Evolutionary conservation across 1,140 invertebrate species (phyloP).

Genomic region (Zaprionus tsacasi): DNA sequence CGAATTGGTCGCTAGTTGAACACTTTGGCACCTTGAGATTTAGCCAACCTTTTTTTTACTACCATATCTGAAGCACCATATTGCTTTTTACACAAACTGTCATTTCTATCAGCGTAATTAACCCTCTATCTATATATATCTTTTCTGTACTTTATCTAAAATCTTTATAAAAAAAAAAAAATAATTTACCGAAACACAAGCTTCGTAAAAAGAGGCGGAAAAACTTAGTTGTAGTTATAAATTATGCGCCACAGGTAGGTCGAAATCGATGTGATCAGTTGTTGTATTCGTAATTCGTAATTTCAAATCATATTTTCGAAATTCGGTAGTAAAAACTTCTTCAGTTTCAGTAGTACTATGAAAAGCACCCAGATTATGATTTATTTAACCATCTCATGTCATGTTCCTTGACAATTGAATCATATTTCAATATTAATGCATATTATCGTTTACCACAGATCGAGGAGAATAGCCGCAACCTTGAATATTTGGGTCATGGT

Average conservation of each 20-base stretch:
- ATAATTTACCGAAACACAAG: constrained; percentile 55
- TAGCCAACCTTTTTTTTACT: constrained; percentile 9
- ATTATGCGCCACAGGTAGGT: constrained; percentile 84
- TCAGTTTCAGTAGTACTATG: constrained; percentile 38
- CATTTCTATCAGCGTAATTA: constrained; percentile 64
- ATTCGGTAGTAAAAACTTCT: constrained; percentile 22
- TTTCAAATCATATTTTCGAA: constrained; percentile 13
- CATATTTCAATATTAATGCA: constrained; percentile 8
- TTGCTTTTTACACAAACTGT: constrained; percentile 53
- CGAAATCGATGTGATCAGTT: constrained; percentile 40
- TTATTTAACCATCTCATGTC: constrained; percentile 39
- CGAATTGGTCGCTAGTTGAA: constrained; percentile 67
- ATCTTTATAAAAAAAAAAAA: constrained; percentile 23
- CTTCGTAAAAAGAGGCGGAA: constrained; percentile 84
- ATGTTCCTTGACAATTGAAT: not conserved
- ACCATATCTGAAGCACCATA: constrained; percentile 55
- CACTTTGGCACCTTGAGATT: constrained; percentile 47
- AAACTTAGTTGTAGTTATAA: constrained; percentile 84
- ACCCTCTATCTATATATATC: constrained; percentile 46
- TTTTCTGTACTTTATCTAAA: constrained; percentile 75
- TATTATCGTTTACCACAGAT: constrained; percentile 87
- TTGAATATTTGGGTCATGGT: constrained; percentile 93
- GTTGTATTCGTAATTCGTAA: constrained; percentile 34
- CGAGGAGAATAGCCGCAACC: constrained; percentile 96
- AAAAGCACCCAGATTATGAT: constrained; percentile 46